phyloP scores from a whole-genome alignment of 2,797 vertebrate genomes.

The Dipus sagitta region DNA sequence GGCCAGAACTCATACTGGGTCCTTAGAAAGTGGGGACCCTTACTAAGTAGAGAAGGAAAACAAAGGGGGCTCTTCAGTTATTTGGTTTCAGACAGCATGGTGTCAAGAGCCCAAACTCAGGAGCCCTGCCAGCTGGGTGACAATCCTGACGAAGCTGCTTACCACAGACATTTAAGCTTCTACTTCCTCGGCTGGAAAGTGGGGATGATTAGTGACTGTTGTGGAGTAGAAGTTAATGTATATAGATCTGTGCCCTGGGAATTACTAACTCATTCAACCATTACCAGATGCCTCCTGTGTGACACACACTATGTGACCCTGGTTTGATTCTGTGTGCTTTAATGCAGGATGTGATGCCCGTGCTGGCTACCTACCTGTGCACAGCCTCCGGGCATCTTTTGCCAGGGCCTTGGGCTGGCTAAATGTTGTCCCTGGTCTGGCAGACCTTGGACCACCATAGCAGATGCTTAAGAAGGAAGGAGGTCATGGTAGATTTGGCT shows the following conservation, averaged over 20 bases:
- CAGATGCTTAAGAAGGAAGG: not conserved
- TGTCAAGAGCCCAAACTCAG: not conserved
- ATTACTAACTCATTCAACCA: not conserved
- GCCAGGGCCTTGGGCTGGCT: not conserved
- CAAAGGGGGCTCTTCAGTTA: not conserved
- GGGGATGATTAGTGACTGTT: not conserved
- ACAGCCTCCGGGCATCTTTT: not conserved
- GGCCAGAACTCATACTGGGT: not conserved
- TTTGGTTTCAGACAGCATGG: not conserved
- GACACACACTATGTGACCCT: not conserved
- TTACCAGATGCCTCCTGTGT: not conserved
- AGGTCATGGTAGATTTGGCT: not conserved
- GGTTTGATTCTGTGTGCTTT: not conserved
- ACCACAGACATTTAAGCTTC: not conserved
- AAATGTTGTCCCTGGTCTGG: not conserved
- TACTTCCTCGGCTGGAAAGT: slow-evolving; percentile 1
- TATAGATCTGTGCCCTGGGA: not conserved
- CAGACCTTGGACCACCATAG: not conserved
- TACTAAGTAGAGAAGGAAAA: not conserved
- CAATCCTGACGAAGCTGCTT: not conserved
- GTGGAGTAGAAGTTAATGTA: not conserved
- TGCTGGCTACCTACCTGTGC: not conserved
- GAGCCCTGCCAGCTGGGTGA: not conserved
- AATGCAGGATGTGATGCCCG: not conserved
- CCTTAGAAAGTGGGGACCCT: not conserved